phyloP scores from a whole-genome alignment of 1,140 invertebrate genomes.

The Tachypleus tridentatus region DNA sequence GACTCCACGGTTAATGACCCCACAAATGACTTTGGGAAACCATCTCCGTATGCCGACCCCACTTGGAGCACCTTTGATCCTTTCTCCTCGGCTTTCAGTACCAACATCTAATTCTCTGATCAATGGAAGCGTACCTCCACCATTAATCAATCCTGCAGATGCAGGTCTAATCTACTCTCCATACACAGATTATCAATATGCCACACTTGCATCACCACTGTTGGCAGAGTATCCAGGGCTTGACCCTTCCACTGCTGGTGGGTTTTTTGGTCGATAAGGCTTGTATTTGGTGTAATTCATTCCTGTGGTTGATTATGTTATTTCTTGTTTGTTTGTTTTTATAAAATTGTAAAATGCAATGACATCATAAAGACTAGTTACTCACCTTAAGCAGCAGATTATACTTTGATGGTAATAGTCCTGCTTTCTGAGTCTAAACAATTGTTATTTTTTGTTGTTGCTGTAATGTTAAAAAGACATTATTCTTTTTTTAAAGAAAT shows the following conservation, averaged over 20 bases:
- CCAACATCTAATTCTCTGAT: slow-evolving; percentile 51
- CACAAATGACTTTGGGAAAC: slow-evolving; percentile 44
- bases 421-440: too few species aligned
- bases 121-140: slow-evolving; percentile 51
- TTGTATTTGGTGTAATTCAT: too few species aligned
- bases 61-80: slow-evolving; percentile 59
- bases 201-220: slow-evolving; percentile 63
- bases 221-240: slow-evolving; percentile 62
- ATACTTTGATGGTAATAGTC: too few species aligned
- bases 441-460: too few species aligned
- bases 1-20: slow-evolving; percentile 43
- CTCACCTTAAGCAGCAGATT: too few species aligned
- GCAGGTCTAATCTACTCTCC: slow-evolving; percentile 57
- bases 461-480: too few species aligned
- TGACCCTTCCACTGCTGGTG: neutral
- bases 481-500: too few species aligned
- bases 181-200: slow-evolving; percentile 67
- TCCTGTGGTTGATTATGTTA: too few species aligned
- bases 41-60: slow-evolving; percentile 50
- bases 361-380: too few species aligned
- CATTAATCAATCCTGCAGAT: slow-evolving; percentile 20
- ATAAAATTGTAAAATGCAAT: too few species aligned
- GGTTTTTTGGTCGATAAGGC: too few species aligned
- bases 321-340: too few species aligned
- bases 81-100: slow-evolving; percentile 70